Conservation (phyloP, 2,888 invertebrate genomes). For the Eugnorisma glareosa region DNA sequence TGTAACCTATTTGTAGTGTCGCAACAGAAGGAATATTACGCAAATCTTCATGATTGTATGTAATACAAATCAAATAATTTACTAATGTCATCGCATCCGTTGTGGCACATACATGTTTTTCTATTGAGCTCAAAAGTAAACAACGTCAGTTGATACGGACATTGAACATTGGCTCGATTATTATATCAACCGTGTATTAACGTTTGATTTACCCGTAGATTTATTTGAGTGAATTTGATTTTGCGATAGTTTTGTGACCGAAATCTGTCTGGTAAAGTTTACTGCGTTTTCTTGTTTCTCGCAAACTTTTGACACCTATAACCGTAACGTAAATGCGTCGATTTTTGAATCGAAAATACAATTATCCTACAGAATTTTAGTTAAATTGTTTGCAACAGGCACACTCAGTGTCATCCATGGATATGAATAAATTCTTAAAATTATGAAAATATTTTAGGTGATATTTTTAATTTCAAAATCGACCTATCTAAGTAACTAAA, state of each 20-base stretch:
- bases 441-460: too few relatives aligned
- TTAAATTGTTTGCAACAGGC: too few relatives aligned
- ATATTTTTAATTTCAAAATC: too few relatives aligned
- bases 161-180: background rate
- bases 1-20: too few relatives aligned
- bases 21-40: too few relatives aligned
- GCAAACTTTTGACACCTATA: background rate
- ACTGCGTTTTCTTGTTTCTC: background rate
- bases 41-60: background rate
- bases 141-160: slow-evolving; percentile 1
- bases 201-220: background rate
- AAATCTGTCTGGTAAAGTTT: background rate
- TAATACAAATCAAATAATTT: background rate
- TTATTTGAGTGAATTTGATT: background rate
- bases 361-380: too few relatives aligned
- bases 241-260: background rate
- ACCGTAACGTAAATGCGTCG: too few relatives aligned
- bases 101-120: background rate
- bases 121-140: background rate
- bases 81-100: background rate
- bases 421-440: too few relatives aligned
- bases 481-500: too few relatives aligned
- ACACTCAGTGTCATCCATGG: too few relatives aligned
- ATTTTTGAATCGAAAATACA: too few relatives aligned
- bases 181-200: too few relatives aligned